Evolutionary conservation across 2,113 vertebrate species (phyloP).

Genomic region (Acrocephalus arundinaceus): DNA sequence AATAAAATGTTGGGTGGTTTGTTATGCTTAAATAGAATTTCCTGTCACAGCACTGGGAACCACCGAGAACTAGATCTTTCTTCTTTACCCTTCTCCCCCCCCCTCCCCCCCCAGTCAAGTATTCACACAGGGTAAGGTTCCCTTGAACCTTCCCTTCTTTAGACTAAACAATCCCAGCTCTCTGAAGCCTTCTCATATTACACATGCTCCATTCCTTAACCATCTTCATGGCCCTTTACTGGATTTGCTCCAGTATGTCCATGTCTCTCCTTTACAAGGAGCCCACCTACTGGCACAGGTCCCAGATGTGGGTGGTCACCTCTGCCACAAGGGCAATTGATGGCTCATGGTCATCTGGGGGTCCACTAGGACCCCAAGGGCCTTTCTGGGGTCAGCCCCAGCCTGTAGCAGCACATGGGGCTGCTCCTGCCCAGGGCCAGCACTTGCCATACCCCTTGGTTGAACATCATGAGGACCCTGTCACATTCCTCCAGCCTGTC

Average conservation of each 20-base stretch:
- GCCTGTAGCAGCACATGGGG: neutral
- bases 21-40: neutral
- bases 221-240: neutral
- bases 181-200: neutral
- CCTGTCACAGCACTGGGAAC: neutral
- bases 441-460: neutral
- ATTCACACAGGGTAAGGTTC: neutral
- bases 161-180: neutral
- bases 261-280: neutral
- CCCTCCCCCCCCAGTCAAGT: accelerated
- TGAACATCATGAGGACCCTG: neutral
- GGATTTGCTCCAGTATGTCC: neutral
- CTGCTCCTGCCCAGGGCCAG: neutral
- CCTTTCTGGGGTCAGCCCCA: neutral
- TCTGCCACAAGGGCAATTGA: neutral
- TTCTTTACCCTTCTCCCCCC: no score
- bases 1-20: neutral
- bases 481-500: neutral
- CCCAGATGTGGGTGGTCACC: neutral
- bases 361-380: neutral
- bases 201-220: neutral
- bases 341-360: neutral
- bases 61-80: neutral
- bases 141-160: neutral
- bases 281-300: neutral